Evolutionary conservation across 2,888 invertebrate genomes (phyloP).

Genomic region (Oligia strigilis): DNA sequence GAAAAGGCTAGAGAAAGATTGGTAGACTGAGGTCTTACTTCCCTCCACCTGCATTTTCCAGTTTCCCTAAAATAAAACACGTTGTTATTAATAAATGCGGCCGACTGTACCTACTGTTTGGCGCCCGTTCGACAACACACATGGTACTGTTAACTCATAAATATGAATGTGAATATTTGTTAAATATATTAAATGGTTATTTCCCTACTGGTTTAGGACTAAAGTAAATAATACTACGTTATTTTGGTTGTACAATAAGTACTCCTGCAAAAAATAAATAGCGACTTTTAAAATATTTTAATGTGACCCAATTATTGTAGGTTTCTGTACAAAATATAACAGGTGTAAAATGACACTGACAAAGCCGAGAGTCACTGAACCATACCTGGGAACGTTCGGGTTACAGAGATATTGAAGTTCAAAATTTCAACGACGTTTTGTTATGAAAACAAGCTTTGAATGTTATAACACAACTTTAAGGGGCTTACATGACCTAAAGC

Average conservation of each 20-base stretch:
- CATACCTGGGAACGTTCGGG: too few relatives aligned
- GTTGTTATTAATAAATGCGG: background rate
- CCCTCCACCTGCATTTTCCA: background rate
- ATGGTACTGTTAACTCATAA: conserved; percentile 54
- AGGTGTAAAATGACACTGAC: too few relatives aligned
- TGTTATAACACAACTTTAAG: too few relatives aligned
- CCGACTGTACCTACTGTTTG: conserved; percentile 50
- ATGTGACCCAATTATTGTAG: background rate
- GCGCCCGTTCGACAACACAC: conserved; percentile 46
- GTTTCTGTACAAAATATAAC: background rate
- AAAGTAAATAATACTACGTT: conserved; percentile 30
- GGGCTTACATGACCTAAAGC: too few relatives aligned
- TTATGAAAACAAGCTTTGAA: too few relatives aligned
- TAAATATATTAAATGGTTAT: conserved; percentile 62
- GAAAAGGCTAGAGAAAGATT: background rate
- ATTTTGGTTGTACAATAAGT: background rate
- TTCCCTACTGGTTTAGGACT: conserved; percentile 47
- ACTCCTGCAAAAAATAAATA: background rate
- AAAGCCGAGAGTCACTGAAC: too few relatives aligned
- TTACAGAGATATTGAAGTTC: too few relatives aligned
- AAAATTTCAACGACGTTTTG: too few relatives aligned
- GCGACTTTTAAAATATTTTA: conserved; percentile 13
- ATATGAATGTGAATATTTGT: conserved; percentile 62
- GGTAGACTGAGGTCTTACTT: background rate
- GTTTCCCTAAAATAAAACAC: background rate